Conservation (phyloP, 2,797 vertebrate species). For the Masticophis lateralis region DNA sequence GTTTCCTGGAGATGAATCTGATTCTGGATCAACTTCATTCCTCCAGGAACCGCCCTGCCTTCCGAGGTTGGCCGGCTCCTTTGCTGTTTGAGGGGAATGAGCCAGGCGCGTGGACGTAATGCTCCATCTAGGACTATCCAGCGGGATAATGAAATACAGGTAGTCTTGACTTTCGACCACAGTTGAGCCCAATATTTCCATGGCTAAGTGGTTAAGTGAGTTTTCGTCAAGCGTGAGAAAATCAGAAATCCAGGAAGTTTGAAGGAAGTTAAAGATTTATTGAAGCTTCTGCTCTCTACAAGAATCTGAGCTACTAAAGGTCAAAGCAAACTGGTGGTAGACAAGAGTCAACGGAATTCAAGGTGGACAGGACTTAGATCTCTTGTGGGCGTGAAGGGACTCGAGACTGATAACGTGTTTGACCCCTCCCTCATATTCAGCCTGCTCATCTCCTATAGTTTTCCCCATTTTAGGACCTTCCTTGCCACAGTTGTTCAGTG, state of each 20-base stretch:
- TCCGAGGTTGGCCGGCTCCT: background rate
- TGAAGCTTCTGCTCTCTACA: background rate
- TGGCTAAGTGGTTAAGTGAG: background rate
- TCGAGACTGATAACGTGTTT: background rate
- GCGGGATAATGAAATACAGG: background rate
- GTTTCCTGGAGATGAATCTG: background rate
- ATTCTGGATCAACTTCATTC: conserved; percentile 1
- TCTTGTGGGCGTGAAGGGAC: background rate
- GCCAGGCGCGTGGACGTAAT: background rate
- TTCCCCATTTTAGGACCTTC: background rate
- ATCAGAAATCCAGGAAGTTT: background rate
- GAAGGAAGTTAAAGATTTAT: background rate
- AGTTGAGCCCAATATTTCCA: background rate
- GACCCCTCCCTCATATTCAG: background rate
- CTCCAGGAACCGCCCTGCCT: background rate
- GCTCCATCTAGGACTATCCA: background rate
- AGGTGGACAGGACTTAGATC: background rate
- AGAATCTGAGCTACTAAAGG: background rate
- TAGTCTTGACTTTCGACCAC: background rate
- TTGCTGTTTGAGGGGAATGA: background rate
- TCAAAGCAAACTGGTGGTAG: background rate
- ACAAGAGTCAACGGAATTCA: background rate
- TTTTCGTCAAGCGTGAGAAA: background rate
- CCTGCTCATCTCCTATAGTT: background rate
- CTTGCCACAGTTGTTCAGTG: background rate